These are phyloP conservation scores for Calameuta filiformis DNA, from an alignment of 2,888 invertebrate genomes.

Conservation along the genomic window DNA sequence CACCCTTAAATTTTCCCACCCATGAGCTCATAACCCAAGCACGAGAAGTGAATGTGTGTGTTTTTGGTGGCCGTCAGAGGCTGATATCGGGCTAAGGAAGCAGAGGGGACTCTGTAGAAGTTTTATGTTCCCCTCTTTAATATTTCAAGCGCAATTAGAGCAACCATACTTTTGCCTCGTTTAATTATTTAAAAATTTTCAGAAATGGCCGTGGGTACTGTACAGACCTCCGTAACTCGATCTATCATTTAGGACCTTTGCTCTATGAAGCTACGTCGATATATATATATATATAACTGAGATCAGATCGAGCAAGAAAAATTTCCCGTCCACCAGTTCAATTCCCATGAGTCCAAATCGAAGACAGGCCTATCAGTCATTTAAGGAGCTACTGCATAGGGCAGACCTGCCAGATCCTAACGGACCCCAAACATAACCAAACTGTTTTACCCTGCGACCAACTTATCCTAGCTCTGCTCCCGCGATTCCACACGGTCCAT, in stretches of 20 bases:
- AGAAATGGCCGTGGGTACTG: slow-evolving; percentile 13
- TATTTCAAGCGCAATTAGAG: slow-evolving; percentile 51
- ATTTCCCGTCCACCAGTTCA: background rate
- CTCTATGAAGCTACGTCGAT: too few species aligned
- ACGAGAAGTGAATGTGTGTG: too few species aligned
- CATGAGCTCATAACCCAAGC: background rate
- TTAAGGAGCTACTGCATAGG: background rate
- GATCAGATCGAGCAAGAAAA: background rate
- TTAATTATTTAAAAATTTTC: slow-evolving; percentile 52
- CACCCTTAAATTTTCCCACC: background rate
- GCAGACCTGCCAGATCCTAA: background rate
- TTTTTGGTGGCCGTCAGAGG: background rate
- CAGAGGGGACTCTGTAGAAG: background rate
- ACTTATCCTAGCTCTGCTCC: background rate
- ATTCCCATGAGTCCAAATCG: background rate
- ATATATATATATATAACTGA: background rate
- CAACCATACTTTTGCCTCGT: slow-evolving; percentile 38
- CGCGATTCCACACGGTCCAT: background rate
- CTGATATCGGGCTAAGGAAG: background rate
- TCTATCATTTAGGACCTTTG: slow-evolving; percentile 31
- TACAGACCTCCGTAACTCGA: slow-evolving; percentile 17
- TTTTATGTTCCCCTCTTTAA: slow-evolving; percentile 26
- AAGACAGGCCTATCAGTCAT: background rate
- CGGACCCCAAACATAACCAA: background rate
- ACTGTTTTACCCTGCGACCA: background rate